Base-by-base conservation (phyloP, 2,113 vertebrate genomes). In the Pseudopodoces humilis region DNA sequence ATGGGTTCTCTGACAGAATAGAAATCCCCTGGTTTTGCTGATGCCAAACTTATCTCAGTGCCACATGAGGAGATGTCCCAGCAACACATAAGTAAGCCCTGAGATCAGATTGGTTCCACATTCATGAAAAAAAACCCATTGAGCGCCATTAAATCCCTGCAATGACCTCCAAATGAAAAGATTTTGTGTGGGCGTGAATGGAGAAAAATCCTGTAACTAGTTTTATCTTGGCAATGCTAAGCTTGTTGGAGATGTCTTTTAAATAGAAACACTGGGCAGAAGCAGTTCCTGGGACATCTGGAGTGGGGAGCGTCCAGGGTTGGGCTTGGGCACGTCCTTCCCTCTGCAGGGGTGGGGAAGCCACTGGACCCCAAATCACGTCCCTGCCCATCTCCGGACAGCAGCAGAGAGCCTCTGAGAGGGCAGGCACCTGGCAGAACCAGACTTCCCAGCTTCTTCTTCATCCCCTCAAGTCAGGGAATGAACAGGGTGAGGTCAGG, bases 31-130 rank as follows among this genome's bases (percentile, higher is more conserved):
- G 75, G 4, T 52, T 93, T 49, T 78, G 49, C 37, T 94, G 68
- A 75, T 53, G 77, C 87, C 90, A 92, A 71, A 92, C 62, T 84
- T 91, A 90, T 87, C 84, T 91, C 78, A 25, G 30, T 92, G 83
- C 64, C 72, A 81, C 80, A 46, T 81, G 92, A 59, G 0, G 9
- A 67, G 64, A 69, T 5, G 10, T 81, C 75, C 71, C 88, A 86
- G 88, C 44, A 88, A 90, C 53, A 68, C 56, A 53, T 80, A 88
- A 90, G 78, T 41, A 69, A 92, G 71, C 22, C 23, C 92, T 90
- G 90, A 90, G 75, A 75, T 83, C 68, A 96, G 92, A 95, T 79
- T 93, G 93, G 59, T 92, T 96, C 92, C 90, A 93, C 79, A 64
- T 91, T 92, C 1, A 0, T 41, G 43, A 37, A 62, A 80, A 78